These are phyloP conservation scores for Diploscapter pachys DNA, from an alignment of 1,140 invertebrate genomes.

Conservation along the genomic window DNA sequence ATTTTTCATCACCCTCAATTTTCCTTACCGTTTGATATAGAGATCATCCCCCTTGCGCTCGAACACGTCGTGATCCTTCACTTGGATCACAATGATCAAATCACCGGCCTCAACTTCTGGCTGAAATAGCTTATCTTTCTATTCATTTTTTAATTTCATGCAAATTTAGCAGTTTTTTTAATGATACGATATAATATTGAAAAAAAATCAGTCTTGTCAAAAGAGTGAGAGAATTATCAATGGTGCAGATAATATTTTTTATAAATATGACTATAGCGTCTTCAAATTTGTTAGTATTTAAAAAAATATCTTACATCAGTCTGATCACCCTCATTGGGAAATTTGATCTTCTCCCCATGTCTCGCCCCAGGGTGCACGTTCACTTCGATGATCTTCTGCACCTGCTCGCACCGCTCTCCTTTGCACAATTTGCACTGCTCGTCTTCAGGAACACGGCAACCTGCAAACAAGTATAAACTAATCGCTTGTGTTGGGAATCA, in stretches of 20 bases:
- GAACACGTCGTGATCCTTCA: slow-evolving; percentile 62
- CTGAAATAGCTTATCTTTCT: slow-evolving; percentile 32
- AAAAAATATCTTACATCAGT: slow-evolving; percentile 36
- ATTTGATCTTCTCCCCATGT: slow-evolving; percentile 62
- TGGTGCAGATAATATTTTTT: too few relatives aligned
- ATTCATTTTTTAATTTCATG: too few relatives aligned
- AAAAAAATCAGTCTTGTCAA: too few relatives aligned
- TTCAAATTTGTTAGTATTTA: background rate
- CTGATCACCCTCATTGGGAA: slow-evolving; percentile 66
- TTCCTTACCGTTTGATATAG: slow-evolving; percentile 56
- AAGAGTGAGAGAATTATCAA: too few relatives aligned
- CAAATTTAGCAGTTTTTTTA: background rate
- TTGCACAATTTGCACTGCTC: slow-evolving; percentile 76
- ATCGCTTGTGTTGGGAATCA: background rate
- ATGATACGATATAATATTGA: background rate
- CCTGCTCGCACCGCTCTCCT: slow-evolving; percentile 63
- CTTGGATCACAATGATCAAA: slow-evolving; percentile 64
- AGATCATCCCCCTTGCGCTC: slow-evolving; percentile 61
- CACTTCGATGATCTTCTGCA: slow-evolving; percentile 66
- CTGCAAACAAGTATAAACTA: slow-evolving; percentile 41
- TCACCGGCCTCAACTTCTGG: slow-evolving; percentile 63
- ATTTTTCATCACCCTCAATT: background rate
- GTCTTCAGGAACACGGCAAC: slow-evolving; percentile 73
- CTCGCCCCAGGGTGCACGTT: slow-evolving; percentile 66
- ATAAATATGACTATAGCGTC: background rate